Evolutionary conservation across 2,888 invertebrate genomes (phyloP).

Genomic region (Ferdinandea cuprea): DNA sequence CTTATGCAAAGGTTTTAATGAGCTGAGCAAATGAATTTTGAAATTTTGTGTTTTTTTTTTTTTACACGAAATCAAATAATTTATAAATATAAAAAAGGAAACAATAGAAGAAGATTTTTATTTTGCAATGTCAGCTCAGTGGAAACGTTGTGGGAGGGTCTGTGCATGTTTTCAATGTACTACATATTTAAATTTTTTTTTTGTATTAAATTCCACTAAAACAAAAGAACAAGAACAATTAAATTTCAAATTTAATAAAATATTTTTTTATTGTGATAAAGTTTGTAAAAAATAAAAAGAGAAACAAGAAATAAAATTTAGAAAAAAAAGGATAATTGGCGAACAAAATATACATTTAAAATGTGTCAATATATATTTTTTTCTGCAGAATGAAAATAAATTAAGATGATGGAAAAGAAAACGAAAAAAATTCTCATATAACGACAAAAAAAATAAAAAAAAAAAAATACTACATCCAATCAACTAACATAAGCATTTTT

Average conservation of each 20-base stretch:
- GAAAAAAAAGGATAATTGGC: neutral
- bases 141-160: too few species aligned
- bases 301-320: neutral
- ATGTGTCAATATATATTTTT: neutral
- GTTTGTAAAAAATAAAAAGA: neutral
- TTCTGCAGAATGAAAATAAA: neutral
- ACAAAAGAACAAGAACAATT: neutral
- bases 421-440: constrained; percentile 1
- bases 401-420: neutral
- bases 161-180: neutral
- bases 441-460: neutral
- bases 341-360: neutral
- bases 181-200: neutral
- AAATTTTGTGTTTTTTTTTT: too few species aligned
- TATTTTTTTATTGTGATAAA: constrained; percentile 11
- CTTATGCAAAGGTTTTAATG: too few species aligned
- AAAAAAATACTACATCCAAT: neutral
- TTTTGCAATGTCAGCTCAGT: too few species aligned
- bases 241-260: neutral
- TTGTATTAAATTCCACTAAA: neutral
- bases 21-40: too few species aligned
- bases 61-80: neutral
- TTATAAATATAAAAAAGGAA: neutral
- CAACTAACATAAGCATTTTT: neutral
- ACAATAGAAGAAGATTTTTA: too few species aligned